Evolutionary conservation across 2,113 vertebrate species (phyloP).

Genomic region (Puntigrus tetrazona): DNA sequence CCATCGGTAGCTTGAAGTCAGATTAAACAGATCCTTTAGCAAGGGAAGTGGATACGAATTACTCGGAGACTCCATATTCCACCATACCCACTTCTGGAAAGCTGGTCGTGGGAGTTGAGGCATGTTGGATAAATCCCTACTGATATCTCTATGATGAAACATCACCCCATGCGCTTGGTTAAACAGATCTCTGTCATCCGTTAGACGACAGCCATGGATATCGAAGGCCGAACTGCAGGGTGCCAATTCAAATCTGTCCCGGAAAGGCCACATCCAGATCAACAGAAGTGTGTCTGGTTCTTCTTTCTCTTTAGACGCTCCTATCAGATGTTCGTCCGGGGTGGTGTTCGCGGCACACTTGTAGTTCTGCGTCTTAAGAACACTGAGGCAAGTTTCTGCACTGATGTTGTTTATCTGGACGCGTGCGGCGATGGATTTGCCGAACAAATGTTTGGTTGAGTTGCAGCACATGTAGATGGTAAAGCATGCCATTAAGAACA

Average conservation of each 20-base stretch:
- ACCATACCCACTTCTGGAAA: conserved; percentile 51
- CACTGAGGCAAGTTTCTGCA: not conserved
- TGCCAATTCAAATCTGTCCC: not conserved
- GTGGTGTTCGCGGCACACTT: not conserved
- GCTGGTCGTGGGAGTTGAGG: not conserved
- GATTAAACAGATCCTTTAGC: conserved; percentile 31
- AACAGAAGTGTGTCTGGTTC: conserved; percentile 7
- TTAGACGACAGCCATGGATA: conserved; percentile 28
- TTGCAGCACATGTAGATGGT: not conserved
- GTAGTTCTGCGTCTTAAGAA: not conserved
- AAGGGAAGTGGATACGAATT: not conserved
- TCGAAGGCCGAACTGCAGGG: not conserved
- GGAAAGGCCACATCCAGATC: conserved; percentile 45
- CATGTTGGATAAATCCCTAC: conserved; percentile 10
- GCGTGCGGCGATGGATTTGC: not conserved
- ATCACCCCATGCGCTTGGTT: conserved; percentile 18
- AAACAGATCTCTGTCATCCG: conserved; percentile 11
- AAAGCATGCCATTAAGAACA: not conserved
- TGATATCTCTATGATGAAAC: conserved; percentile 36
- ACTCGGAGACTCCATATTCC: conserved; percentile 50
- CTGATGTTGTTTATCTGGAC: not conserved
- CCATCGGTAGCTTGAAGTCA: conserved; percentile 40
- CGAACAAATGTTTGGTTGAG: not conserved
- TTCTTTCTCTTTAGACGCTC: not conserved
- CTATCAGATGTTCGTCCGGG: not conserved